Conservation (phyloP, 2,113 vertebrate genomes). For the Sinocyclocheilus maitianheensis region DNA sequence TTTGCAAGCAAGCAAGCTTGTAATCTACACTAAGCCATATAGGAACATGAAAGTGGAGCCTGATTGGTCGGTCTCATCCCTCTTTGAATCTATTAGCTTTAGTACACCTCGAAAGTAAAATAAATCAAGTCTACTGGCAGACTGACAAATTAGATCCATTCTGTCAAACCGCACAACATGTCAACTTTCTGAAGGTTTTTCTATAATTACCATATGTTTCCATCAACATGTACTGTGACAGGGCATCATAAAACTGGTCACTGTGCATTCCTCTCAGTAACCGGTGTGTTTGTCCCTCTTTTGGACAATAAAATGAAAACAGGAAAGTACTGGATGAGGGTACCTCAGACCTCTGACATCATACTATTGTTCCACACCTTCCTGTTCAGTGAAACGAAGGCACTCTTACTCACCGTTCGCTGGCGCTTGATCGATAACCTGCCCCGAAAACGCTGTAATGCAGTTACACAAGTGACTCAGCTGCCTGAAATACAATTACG, state of each 20-base stretch:
- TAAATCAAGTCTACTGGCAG: not conserved
- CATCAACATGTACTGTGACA: not conserved
- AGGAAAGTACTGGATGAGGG: constrained; percentile 53
- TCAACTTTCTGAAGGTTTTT: not conserved
- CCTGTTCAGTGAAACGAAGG: constrained; percentile 44
- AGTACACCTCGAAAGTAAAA: not conserved
- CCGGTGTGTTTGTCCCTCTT: constrained; percentile 7
- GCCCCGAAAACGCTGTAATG: not conserved
- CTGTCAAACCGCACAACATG: not conserved
- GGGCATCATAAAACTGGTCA: not conserved
- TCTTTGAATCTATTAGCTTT: not conserved
- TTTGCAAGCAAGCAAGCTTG: not conserved
- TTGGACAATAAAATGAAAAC: constrained; percentile 48
- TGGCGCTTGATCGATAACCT: not conserved
- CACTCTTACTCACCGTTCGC: constrained; percentile 11
- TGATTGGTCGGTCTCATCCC: not conserved
- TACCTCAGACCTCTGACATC: constrained; percentile 53
- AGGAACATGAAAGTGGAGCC: not conserved
- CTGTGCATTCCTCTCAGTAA: not conserved
- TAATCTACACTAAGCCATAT: not conserved
- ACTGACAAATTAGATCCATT: not conserved
- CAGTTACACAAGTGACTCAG: constrained; percentile 14
- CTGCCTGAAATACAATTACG: constrained; percentile 8
- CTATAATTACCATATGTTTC: not conserved
- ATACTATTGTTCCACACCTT: constrained; percentile 58